Evolutionary conservation across 2,797 vertebrate species (phyloP).

Genomic region (Enteromius paludinosus): DNA sequence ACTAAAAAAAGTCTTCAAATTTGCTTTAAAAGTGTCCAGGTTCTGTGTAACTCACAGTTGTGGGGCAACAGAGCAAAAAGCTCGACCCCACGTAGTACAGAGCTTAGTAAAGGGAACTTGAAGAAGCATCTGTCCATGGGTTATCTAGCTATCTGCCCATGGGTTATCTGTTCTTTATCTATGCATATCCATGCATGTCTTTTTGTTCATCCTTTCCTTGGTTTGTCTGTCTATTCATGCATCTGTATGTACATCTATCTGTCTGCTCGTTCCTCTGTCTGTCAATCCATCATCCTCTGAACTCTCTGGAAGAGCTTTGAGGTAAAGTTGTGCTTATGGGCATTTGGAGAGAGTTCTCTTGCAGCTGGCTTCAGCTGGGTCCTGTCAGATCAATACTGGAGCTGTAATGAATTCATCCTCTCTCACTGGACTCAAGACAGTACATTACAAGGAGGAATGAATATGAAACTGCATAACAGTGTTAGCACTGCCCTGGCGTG

Average conservation of each 20-base stretch:
- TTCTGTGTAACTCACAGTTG: no score
- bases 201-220: background rate
- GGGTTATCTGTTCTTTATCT: no score
- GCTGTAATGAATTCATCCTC: constrained; percentile 39
- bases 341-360: constrained; percentile 3
- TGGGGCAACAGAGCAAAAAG: no score
- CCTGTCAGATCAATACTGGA: constrained; percentile 28
- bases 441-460: constrained; percentile 13
- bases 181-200: background rate
- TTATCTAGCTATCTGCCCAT: background rate
- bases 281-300: background rate
- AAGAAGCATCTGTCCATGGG: no score
- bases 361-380: constrained; percentile 15
- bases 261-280: background rate
- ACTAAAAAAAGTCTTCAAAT: no score
- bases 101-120: no score
- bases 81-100: no score
- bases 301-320: constrained; percentile 2
- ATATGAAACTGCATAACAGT: constrained; percentile 27
- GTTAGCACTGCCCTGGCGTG: background rate
- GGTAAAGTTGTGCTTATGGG: constrained; percentile 18
- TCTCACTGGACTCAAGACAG: constrained; percentile 17
- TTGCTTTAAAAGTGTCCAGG: no score
- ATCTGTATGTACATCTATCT: background rate
- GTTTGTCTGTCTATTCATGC: background rate